Evolutionary conservation across 1,140 invertebrate species (phyloP).

Genomic region (Tetranychus cinnabarinus): DNA sequence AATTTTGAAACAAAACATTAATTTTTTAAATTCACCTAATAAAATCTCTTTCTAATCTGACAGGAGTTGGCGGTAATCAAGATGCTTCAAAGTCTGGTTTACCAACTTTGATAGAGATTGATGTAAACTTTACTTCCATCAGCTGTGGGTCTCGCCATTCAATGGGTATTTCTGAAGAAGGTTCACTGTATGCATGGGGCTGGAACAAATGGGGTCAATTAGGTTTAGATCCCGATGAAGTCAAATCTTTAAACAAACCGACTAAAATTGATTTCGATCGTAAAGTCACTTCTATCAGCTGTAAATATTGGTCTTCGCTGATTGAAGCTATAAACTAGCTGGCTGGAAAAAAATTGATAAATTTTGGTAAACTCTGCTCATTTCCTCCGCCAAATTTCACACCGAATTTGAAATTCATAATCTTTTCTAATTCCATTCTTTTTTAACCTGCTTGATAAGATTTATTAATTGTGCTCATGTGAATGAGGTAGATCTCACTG

Average conservation of each 20-base stretch:
- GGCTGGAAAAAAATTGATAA: too few species aligned
- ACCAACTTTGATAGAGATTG: constrained; percentile 10
- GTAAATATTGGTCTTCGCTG: background rate
- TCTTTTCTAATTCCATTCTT: too few species aligned
- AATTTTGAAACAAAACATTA: background rate
- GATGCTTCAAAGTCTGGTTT: constrained; percentile 4
- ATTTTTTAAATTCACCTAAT: background rate
- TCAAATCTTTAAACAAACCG: background rate
- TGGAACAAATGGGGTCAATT: constrained; percentile 4
- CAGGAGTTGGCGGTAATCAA: background rate
- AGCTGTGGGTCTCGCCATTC: constrained; percentile 13
- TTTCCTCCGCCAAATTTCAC: too few species aligned
- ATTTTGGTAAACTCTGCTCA: too few species aligned
- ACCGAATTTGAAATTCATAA: too few species aligned
- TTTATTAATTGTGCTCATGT: too few species aligned
- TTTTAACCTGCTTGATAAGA: too few species aligned
- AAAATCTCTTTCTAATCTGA: background rate
- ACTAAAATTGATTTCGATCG: background rate
- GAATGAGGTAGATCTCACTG: too few species aligned
- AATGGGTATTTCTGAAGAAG: constrained; percentile 9
- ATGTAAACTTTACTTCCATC: constrained; percentile 4
- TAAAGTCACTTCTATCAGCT: background rate
- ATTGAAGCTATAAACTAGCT: background rate
- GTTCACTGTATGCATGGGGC: constrained; percentile 6
- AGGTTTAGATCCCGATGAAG: background rate